A percentile compares a stretch with the other conserved stretches of the same genome.
These are phyloP conservation scores for Syrmaticus mikado DNA, from an alignment of 2,113 vertebrate genomes.

Conservation along the genomic window DNA sequence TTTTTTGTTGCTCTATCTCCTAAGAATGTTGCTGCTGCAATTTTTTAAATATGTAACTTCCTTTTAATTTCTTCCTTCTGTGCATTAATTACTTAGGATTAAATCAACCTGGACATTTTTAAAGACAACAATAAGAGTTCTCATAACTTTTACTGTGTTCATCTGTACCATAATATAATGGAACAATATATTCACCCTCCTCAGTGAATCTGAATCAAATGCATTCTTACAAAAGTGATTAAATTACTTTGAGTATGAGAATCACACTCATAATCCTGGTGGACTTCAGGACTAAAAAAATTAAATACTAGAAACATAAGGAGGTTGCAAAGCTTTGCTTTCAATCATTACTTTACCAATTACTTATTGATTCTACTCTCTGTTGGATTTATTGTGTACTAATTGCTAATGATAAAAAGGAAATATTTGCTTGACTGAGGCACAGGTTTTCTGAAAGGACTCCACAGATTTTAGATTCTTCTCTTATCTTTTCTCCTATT, in stretches of 20 bases:
- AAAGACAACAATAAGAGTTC: background rate
- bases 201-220: background rate
- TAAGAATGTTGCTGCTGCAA: background rate
- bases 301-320: background rate
- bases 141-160: background rate
- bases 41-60: background rate
- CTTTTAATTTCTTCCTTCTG: background rate
- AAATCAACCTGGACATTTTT: background rate
- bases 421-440: slow-evolving; percentile 2
- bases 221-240: background rate
- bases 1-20: background rate
- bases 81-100: background rate
- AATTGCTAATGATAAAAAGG: background rate
- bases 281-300: background rate
- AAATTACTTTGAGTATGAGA: background rate
- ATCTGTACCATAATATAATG: background rate
- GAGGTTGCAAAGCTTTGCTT: background rate
- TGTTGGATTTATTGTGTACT: background rate
- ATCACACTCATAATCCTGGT: background rate
- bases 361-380: background rate
- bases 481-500: background rate
- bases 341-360: slow-evolving; percentile 22
- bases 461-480: background rate
- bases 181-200: background rate
- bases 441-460: background rate